These are phyloP conservation scores for Oscheius onirici DNA, from an alignment of 2,888 invertebrate genomes.

Conservation along the genomic window DNA sequence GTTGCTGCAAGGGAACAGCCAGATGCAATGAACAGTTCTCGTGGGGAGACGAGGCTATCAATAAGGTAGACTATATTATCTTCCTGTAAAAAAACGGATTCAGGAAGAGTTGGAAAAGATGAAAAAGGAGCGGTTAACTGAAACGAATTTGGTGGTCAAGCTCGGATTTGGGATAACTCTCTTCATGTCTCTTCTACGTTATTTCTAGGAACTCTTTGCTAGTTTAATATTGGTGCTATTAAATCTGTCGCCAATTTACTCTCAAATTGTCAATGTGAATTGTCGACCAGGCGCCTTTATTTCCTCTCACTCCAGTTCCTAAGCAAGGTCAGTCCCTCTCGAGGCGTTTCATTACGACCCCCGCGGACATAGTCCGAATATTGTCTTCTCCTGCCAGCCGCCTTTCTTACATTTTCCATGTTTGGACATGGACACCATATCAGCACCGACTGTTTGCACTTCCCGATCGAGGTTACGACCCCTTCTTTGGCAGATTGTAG, in stretches of 20 bases:
- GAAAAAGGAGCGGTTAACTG: background rate
- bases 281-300: constrained; percentile 2
- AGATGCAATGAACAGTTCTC: constrained; percentile 53
- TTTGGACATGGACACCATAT: background rate
- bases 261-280: background rate
- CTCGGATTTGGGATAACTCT: background rate
- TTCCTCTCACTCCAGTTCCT: background rate
- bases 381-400: constrained; percentile 31
- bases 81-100: background rate
- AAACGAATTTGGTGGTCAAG: background rate
- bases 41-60: constrained; percentile 52
- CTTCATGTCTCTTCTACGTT: background rate
- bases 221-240: background rate
- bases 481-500: background rate
- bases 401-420: background rate
- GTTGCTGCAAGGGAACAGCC: constrained; percentile 54
- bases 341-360: constrained; percentile 28
- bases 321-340: constrained; percentile 1
- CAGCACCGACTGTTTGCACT: constrained; percentile 14
- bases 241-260: constrained; percentile 1
- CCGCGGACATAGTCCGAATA: constrained; percentile 12
- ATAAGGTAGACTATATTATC: no score
- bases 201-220: background rate
- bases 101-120: background rate
- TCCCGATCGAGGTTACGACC: constrained; percentile 1